These are phyloP conservation scores for Cheilosia soror DNA, from an alignment of 2,888 invertebrate genomes.

Conservation along the genomic window DNA sequence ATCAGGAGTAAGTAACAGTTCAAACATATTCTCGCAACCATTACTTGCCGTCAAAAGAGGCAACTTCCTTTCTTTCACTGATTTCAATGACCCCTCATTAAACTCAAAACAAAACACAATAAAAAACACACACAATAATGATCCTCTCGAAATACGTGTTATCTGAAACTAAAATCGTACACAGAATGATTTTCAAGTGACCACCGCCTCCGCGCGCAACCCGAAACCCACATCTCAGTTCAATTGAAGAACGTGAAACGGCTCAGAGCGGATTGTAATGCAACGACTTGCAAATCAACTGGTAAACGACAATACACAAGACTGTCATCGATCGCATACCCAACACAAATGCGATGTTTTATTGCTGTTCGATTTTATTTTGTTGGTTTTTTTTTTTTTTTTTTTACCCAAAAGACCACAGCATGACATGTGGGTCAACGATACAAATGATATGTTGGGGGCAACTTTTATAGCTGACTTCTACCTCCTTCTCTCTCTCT, in stretches of 20 bases:
- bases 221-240: slow-evolving; percentile 27
- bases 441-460: slow-evolving; percentile 14
- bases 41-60: not conserved
- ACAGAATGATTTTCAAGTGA: slow-evolving; percentile 1
- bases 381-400: slow-evolving; percentile 9
- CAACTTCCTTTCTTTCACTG: slow-evolving; percentile 1
- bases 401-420: not conserved
- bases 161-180: slow-evolving; percentile 21
- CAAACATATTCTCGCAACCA: not conserved
- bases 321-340: not conserved
- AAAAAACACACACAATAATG: not conserved
- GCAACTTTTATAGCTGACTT: slow-evolving; percentile 3
- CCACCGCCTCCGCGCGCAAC: slow-evolving; percentile 27
- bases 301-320: slow-evolving; percentile 1
- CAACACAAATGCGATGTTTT: slow-evolving; percentile 15
- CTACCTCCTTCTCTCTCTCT: not conserved
- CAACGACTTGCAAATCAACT: slow-evolving; percentile 35
- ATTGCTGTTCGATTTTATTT: slow-evolving; percentile 30
- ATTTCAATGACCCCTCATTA: slow-evolving; percentile 34
- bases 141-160: slow-evolving; percentile 7
- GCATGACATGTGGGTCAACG: slow-evolving; percentile 34
- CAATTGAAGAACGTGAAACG: slow-evolving; percentile 21
- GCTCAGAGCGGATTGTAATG: slow-evolving; percentile 2
- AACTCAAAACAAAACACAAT: not conserved
- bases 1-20: not conserved